A percentile compares a stretch with the other conserved stretches of the same genome.
These are phyloP conservation scores for Acanthurus leucopareius DNA, from an alignment of 2,797 vertebrate genomes.

Conservation along the genomic window DNA sequence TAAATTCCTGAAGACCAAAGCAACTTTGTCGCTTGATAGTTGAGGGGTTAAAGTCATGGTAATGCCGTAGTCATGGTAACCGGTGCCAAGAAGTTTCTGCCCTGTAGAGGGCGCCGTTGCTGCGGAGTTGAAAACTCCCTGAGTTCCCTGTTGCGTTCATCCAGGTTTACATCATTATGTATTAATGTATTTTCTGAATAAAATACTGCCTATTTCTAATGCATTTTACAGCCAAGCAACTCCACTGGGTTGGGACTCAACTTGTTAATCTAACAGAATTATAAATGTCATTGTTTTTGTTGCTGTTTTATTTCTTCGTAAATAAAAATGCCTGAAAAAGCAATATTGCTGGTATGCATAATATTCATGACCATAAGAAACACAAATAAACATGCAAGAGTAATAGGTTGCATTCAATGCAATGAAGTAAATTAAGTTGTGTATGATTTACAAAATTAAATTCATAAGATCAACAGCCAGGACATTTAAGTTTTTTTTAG, in stretches of 20 bases:
- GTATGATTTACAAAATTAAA: not conserved
- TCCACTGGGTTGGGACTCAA: not conserved
- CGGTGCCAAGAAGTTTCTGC: not conserved
- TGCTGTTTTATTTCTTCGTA: too few relatives aligned
- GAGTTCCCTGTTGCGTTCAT: not conserved
- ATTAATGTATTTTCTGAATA: fast-evolving
- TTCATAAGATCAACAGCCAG: not conserved
- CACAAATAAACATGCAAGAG: too few relatives aligned
- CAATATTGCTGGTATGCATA: too few relatives aligned
- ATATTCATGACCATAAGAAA: too few relatives aligned
- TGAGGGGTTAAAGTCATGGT: too few relatives aligned
- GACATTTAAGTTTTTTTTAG: not conserved
- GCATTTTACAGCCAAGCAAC: not conserved
- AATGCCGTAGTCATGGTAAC: slow-evolving; percentile 22
- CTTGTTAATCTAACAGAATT: not conserved
- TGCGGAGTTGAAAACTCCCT: not conserved
- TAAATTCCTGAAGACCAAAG: fast-evolving
- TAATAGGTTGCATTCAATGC: not conserved
- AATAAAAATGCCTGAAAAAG: too few relatives aligned
- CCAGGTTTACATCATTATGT: not conserved
- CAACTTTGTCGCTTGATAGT: not conserved
- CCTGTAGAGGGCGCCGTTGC: slow-evolving; percentile 48
- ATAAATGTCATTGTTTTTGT: not conserved
- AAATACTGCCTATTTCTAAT: not conserved
- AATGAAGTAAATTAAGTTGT: not conserved